These are phyloP conservation scores for Pseudomugil gertrudae DNA, from an alignment of 2,797 vertebrate species.

Conservation along the genomic window DNA sequence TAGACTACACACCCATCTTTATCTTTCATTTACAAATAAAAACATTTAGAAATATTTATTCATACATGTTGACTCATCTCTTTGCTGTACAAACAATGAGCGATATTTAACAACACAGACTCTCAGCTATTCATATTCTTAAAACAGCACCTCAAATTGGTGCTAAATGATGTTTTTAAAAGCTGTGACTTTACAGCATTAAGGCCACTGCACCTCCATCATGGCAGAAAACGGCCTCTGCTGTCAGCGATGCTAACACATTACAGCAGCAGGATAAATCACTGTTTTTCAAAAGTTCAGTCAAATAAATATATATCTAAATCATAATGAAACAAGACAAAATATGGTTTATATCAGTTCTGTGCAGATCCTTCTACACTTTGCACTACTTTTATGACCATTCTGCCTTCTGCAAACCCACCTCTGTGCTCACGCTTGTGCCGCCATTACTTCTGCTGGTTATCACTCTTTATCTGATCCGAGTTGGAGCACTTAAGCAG, in stretches of 20 bases:
- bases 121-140: too few species aligned
- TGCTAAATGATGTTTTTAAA: too few species aligned
- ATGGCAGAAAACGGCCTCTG: too few species aligned
- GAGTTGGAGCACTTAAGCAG: slow-evolving; percentile 41
- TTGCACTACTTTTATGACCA: neutral
- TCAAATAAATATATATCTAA: neutral
- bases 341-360: neutral
- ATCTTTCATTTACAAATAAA: neutral
- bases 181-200: too few species aligned
- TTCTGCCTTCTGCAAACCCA: neutral
- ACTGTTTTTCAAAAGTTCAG: neutral
- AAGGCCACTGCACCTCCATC: too few species aligned
- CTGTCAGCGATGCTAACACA: neutral
- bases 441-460: slow-evolving; percentile 1
- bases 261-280: neutral
- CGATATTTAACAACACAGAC: neutral
- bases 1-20: neutral
- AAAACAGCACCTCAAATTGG: too few species aligned
- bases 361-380: neutral
- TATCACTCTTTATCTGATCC: slow-evolving; percentile 62
- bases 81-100: neutral
- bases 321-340: neutral
- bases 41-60: neutral
- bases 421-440: neutral
- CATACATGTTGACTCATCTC: too few species aligned